Evolutionary conservation across 1,140 invertebrate species (phyloP).

Genomic region (Himalopsyche phryganea): DNA sequence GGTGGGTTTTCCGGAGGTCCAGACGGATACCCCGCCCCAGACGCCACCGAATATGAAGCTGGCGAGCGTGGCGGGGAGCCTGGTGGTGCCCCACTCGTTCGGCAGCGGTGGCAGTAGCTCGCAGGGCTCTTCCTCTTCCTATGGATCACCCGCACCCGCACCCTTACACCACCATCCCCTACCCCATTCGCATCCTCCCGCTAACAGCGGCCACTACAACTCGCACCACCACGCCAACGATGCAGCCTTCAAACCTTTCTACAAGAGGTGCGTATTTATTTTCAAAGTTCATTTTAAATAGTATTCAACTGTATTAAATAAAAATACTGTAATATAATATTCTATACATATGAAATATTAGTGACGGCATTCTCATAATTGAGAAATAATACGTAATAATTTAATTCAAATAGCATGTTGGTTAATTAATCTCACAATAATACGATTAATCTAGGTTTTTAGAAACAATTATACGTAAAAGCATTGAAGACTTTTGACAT

Average conservation of each 20-base stretch:
- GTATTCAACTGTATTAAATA: too few species aligned
- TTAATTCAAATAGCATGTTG: too few species aligned
- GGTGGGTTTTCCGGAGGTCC: slow-evolving; percentile 79
- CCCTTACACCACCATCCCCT: slow-evolving; percentile 52
- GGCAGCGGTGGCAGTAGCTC: slow-evolving; percentile 49
- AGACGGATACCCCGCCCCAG: slow-evolving; percentile 88
- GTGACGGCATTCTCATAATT: too few species aligned
- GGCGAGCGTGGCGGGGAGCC: slow-evolving; percentile 60
- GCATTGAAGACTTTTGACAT: too few species aligned
- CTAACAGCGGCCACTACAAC: slow-evolving; percentile 51
- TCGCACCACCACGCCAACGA: slow-evolving; percentile 60
- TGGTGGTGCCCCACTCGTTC: slow-evolving; percentile 36
- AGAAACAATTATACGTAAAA: too few species aligned
- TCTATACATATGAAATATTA: too few species aligned
- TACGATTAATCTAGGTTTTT: too few species aligned
- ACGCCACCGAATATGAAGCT: slow-evolving; percentile 89
- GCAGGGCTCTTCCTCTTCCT: slow-evolving; percentile 41
- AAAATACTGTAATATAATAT: too few species aligned
- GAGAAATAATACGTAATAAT: too few species aligned
- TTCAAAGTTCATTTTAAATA: background rate
- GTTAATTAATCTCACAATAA: too few species aligned
- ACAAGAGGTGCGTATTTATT: slow-evolving; percentile 73
- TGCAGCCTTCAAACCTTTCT: slow-evolving; percentile 81
- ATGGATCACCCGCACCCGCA: slow-evolving; percentile 52
- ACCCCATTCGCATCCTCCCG: slow-evolving; percentile 48